Conservation (phyloP, 2,888 invertebrate species). For the Apotomis betuletana region DNA sequence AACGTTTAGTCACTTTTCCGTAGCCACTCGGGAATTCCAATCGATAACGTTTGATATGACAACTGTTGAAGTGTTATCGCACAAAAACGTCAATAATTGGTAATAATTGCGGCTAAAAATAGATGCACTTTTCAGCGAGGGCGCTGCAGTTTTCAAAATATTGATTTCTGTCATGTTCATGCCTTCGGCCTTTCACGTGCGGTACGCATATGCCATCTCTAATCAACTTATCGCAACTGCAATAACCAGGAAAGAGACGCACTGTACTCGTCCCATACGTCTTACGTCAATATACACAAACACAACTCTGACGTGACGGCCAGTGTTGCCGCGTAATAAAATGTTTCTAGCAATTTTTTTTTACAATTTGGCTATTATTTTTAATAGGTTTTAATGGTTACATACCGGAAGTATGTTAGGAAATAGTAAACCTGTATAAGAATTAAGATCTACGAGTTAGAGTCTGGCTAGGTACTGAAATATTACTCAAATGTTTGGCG, state of each 20-base stretch:
- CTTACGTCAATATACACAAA: neutral
- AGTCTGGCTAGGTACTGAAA: no score
- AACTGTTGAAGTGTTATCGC: neutral
- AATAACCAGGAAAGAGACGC: neutral
- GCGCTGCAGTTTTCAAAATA: conserved; percentile 1
- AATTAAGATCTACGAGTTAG: no score
- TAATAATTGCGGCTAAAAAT: neutral
- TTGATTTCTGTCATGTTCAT: neutral
- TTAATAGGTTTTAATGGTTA: no score
- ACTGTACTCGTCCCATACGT: neutral
- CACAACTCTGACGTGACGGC: no score
- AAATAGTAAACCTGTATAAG: no score
- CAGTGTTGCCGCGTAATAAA: no score
- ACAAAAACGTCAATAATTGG: neutral
- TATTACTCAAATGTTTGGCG: no score
- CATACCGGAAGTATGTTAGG: no score
- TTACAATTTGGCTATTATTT: no score
- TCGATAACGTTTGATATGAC: neutral
- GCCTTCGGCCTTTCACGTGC: neutral
- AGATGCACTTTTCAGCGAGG: neutral
- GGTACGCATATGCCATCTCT: neutral
- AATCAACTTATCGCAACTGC: neutral
- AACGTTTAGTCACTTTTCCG: neutral
- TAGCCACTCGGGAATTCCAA: neutral
- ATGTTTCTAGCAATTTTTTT: no score